Evolutionary conservation across 2,797 vertebrate genomes (phyloP), one percentile per base, ranked within the genome.

Genomic region (Zalophus californianus): DNA sequence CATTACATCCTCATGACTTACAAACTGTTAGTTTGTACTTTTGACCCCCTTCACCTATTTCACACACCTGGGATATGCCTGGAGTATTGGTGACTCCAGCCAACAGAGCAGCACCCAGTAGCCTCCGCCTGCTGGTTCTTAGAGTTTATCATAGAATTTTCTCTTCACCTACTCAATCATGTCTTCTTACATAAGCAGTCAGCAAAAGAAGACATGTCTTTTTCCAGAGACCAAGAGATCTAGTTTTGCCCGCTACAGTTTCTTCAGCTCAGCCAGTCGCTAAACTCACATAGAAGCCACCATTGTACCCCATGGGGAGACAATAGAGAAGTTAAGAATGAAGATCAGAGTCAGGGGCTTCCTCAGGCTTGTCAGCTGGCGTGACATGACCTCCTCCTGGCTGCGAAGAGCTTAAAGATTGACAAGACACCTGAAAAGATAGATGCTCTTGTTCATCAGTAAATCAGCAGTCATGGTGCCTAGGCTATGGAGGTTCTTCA

Each of bases 391-490:
- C 99, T 99, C 93, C 99, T 99, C 44, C 99, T 99, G 77, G 99
- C 99, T 97, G 99, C 99, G 98, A 98, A 97, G 98, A 99, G 98
- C 98, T 98, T 99, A 97, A 98, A 99, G 98, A 99, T 99, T 98
- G 99, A 99, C 97, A 99, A 99, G 99, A 99, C 99, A 98, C 99
- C 99, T 96, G 99, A 99, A 98, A 99, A 99, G 98, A 99, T 99
- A 96, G 99, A 99, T 98, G 99, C 98, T 97, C 99, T 99, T 60
- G 99, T 99, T 98, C 99, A 99, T 98, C 99, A 99, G 97, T 99
- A 99, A 98, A 99, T 99, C 77, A 99, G 99, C 98, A 98, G 98
- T 96, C 99, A 99, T 97, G 98, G 99, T 88, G 99, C 99, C 23
- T 99, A 95, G 98, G 99, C 97, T 99, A 99, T 21, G 99, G 99